Evolutionary conservation across 2,888 invertebrate species (phyloP), one percentile per base, ranked within the genome.

Genomic region (Osmoderma eremita): DNA sequence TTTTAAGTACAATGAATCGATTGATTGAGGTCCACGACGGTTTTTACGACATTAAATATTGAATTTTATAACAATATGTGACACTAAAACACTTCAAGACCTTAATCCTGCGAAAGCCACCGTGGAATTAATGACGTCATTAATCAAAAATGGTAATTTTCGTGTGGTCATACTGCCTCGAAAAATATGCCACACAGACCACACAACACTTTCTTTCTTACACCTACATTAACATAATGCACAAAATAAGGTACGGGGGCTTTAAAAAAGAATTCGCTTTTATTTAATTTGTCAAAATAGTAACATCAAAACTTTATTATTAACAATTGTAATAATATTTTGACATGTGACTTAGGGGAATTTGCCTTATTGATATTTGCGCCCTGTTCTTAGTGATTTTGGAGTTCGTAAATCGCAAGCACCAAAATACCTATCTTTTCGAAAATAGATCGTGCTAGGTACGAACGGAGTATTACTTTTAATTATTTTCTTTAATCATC

Each of bases 71-170:
- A 4, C 49, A 65, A 50, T 58, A 58, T 50, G 49, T 65, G 15
- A 5, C 5, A 18, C 3, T 18, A 41, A 53, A 79, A 80, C 80
- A 82, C 53, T 39, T 53, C 18, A 38, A 38, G 53, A n/a, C 38
- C 53, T 53, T 30, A 38, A 10, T 53, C 63, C 17, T 39, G 13
- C 10, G 63, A 63, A 82, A 85, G 87, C 87, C 88, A 87, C 86
- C 88, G 88, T 88, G 88, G 88, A 88, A 86, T 79, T 84, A 85
- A 83, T 86, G 85, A 87, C 88, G 88, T 88, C 87, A 87, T 45
- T 39, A 45, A 22, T 42, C 50, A 63, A 22, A 68, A 61, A 15
- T 45, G 15, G 24, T 45, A 36, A 17, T 20, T 45, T 5, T 45
- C 17, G n/a, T 18, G 18, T 48, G 48, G 48, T 20, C 20, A 48